phyloP scores from a whole-genome alignment of 2,797 vertebrate genomes.

The Gouania willdenowi region DNA sequence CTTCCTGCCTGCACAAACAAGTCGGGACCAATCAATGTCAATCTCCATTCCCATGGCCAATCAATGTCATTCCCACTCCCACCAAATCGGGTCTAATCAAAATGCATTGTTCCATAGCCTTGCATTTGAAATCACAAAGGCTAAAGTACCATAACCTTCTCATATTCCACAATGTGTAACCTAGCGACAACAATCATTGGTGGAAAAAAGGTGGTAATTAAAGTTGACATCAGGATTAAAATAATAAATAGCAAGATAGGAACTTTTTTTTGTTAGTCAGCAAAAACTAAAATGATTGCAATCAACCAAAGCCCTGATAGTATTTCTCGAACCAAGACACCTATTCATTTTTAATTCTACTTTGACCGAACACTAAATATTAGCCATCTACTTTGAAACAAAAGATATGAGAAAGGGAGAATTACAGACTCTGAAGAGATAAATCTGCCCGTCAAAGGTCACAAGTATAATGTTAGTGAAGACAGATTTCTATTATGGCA shows the following conservation, averaged over 20 bases:
- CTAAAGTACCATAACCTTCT: slow-evolving; percentile 20
- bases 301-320: neutral
- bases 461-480: no score
- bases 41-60: slow-evolving; percentile 68
- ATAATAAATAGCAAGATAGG: neutral
- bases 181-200: slow-evolving; percentile 25
- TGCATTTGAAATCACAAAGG: slow-evolving; percentile 53
- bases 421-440: neutral
- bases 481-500: no score
- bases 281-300: neutral
- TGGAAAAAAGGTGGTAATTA: slow-evolving; percentile 22
- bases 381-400: neutral
- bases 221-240: slow-evolving; percentile 17
- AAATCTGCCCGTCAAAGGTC: neutral
- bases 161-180: slow-evolving; percentile 28
- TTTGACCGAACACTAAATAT: neutral
- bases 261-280: slow-evolving; percentile 1
- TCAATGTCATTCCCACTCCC: slow-evolving; percentile 68
- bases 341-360: neutral
- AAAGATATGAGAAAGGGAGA: neutral
- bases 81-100: slow-evolving; percentile 57
- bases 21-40: slow-evolving; percentile 75
- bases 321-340: neutral
- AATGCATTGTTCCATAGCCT: slow-evolving; percentile 52
- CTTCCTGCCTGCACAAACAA: slow-evolving; percentile 67